Evolutionary conservation across 2,113 vertebrate species (phyloP).

Genomic region (Mobula birostris): DNA sequence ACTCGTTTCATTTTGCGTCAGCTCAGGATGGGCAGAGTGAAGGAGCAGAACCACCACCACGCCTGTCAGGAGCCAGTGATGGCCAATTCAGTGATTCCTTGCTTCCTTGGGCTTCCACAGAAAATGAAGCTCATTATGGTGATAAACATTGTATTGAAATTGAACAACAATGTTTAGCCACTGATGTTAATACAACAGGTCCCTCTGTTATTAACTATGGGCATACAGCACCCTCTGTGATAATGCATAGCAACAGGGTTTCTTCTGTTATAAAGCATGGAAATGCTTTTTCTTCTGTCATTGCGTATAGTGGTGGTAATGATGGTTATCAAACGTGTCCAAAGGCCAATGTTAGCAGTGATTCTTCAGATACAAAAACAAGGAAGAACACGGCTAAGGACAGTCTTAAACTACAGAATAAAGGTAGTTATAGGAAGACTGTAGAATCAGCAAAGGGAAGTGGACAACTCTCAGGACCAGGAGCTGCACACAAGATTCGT

Average conservation of each 20-base stretch:
- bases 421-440: conserved; percentile 45
- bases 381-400: neutral
- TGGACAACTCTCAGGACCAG: conserved; percentile 49
- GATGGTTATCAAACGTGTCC: neutral
- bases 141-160: neutral
- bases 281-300: conserved; percentile 46
- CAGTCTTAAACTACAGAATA: neutral
- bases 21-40: neutral
- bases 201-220: conserved; percentile 66
- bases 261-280: conserved; percentile 63
- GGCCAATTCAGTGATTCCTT: neutral
- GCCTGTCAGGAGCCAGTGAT: neutral
- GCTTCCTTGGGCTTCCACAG: neutral
- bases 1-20: neutral
- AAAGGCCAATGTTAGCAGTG: neutral
- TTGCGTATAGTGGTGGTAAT: neutral
- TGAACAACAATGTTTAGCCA: neutral
- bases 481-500: conserved; percentile 50
- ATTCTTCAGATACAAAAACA: neutral
- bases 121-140: neutral
- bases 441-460: conserved; percentile 45
- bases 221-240: conserved; percentile 61
- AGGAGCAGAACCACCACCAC: no score
- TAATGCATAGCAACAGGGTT: conserved; percentile 65
- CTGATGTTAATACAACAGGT: conserved; percentile 42